Conservation (phyloP, 2,888 invertebrate species). For the Colostygia pectinataria region DNA sequence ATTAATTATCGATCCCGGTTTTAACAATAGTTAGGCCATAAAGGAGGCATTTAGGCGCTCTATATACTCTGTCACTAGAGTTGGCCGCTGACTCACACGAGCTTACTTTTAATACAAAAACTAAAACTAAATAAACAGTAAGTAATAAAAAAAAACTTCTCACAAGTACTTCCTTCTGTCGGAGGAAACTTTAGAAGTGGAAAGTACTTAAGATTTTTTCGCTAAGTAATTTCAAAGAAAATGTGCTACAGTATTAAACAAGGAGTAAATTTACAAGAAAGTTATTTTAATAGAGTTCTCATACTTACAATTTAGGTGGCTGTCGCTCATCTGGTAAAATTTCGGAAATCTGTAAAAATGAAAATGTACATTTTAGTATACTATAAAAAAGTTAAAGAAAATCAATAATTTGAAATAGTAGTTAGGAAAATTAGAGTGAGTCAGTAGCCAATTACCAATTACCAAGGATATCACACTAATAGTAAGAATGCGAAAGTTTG, state of each 20-base stretch:
- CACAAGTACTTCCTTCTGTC: conserved; percentile 24
- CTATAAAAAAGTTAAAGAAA: too few species aligned
- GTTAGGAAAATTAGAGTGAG: too few species aligned
- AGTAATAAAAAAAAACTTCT: conserved; percentile 24
- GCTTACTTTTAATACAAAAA: background rate
- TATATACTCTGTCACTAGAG: too few species aligned
- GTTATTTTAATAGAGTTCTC: conserved; percentile 8
- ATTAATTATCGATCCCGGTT: too few species aligned
- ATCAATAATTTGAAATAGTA: too few species aligned
- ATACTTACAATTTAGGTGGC: conserved; percentile 63
- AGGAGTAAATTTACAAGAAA: background rate
- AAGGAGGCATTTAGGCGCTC: too few species aligned
- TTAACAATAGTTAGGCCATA: too few species aligned
- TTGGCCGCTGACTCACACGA: too few species aligned
- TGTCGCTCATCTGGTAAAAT: conserved; percentile 60
- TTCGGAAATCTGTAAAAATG: conserved; percentile 52
- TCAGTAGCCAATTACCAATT: too few species aligned
- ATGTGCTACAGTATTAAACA: background rate
- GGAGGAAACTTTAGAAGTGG: conserved; percentile 7
- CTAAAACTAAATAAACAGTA: conserved; percentile 6
- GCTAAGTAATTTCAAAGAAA: conserved; percentile 14
- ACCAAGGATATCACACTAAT: too few species aligned
- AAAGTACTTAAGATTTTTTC: conserved; percentile 21
- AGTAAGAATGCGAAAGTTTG: too few species aligned
- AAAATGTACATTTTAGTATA: conserved; percentile 12